These are phyloP conservation scores for Aphelenchoides besseyi DNA, from an alignment of 1,140 invertebrate species.

Conservation along the genomic window DNA sequence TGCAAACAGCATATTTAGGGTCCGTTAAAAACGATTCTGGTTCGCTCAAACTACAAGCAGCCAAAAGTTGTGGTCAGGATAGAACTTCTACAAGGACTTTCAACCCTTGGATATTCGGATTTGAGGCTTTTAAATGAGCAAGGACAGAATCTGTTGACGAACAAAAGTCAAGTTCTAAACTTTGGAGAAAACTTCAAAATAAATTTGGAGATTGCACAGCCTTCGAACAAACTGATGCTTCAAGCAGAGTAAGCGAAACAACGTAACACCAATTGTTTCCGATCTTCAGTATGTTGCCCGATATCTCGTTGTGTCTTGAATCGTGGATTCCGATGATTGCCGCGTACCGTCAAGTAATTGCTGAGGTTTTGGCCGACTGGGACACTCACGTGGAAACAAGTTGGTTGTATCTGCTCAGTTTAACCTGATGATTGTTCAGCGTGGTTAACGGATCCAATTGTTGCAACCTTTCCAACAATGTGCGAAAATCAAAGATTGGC, in stretches of 20 bases:
- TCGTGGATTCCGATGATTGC: constrained; percentile 40
- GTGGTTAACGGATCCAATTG: constrained; percentile 34
- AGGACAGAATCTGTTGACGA: background rate
- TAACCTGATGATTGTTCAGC: constrained; percentile 18
- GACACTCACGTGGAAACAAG: background rate
- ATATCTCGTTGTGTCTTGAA: constrained; percentile 43
- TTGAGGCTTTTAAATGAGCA: background rate
- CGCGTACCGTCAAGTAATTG: constrained; percentile 36
- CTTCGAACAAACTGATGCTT: background rate
- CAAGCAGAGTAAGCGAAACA: background rate
- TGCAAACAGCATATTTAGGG: background rate
- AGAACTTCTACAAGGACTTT: constrained; percentile 16
- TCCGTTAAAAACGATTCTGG: constrained; percentile 21
- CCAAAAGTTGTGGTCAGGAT: constrained; percentile 25
- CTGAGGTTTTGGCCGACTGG: constrained; percentile 36
- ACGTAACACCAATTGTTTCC: background rate
- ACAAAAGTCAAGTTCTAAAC: background rate
- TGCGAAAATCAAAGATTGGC: constrained; percentile 28
- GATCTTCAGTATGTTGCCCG: constrained; percentile 26
- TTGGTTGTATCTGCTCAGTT: background rate
- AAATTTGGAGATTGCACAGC: background rate
- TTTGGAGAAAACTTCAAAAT: background rate
- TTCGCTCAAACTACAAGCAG: constrained; percentile 41
- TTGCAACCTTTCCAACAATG: constrained; percentile 36
- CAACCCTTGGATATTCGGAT: background rate